These are phyloP conservation scores for Gambusia holbrooki DNA, from an alignment of 2,113 vertebrate species.

Conservation along the genomic window DNA sequence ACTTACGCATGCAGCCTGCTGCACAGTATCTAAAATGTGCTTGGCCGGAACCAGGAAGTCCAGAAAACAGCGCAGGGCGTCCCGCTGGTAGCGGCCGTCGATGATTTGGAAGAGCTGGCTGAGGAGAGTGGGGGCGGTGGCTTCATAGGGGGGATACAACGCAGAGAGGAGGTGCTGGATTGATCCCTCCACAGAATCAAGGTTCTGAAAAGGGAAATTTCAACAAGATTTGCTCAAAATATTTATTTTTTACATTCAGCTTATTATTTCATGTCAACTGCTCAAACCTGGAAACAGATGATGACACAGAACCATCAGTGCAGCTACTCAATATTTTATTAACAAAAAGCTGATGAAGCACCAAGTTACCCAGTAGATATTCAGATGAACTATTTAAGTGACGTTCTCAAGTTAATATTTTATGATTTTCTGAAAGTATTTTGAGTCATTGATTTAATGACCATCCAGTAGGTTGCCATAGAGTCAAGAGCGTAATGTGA, in stretches of 20 bases:
- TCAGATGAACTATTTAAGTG: not conserved
- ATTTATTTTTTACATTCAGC: not conserved
- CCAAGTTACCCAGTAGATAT: not conserved
- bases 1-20: constrained; percentile 91
- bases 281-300: not conserved
- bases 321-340: not conserved
- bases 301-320: not conserved
- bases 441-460: not conserved
- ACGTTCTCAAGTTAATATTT: not conserved
- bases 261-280: no score
- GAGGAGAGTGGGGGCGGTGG: constrained; percentile 87
- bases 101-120: constrained; percentile 89
- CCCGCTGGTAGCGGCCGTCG: constrained; percentile 83
- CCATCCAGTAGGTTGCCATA: not conserved
- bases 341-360: not conserved
- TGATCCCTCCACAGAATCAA: constrained; percentile 82
- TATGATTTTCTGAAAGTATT: not conserved
- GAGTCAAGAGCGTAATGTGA: not conserved
- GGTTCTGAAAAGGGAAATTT: constrained; percentile 74
- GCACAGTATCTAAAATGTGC: constrained; percentile 87
- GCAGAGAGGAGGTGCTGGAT: constrained; percentile 86
- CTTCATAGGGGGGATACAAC: constrained; percentile 90
- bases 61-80: constrained; percentile 87
- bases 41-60: constrained; percentile 92
- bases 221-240: not conserved